Evolutionary conservation across 2,113 vertebrate species (phyloP), one percentile per base, ranked within the genome.

Genomic region (Apaloderma vittatum): DNA sequence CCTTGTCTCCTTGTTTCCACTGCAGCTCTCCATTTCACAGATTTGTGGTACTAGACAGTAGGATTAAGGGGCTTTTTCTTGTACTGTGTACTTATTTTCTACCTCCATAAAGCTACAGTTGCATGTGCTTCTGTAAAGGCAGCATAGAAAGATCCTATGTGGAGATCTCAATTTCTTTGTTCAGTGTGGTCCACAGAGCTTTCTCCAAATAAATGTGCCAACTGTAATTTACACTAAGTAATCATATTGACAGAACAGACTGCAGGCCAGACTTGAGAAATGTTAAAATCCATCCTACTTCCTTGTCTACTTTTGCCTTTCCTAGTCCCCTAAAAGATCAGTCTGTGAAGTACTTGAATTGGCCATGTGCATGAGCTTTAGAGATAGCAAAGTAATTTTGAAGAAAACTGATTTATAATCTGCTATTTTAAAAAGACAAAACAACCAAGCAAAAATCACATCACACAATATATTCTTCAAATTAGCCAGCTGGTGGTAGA

Each of bases 91-190:
- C 16, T 78, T 70, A 7, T 7, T 73, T 88, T 57, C 5, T 75
- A 4, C 6, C 9, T 82, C 20, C 8, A 3, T 48, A 57, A 66
- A 78, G n/a, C 29, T 34, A 15, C 8, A n/a, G 27, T 55, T 71
- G 11, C 10, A 30, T 1, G 1, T 9, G 2, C 4, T 40, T 63
- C 0, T 14, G 3, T 45, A 36, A 73, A 68, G 34, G 9, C 0
- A 11, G 22, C 22, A 15, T 11, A 11, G 21, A 23, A 54, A 68
- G 16, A 61, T 55, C 16, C 14, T 32, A 0, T 29, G 22, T 45
- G 16, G 43, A 63, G 6, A 18, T 57, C 2, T 37, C 30, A 29
- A 26, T 71, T 74, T 79, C 23, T 83, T 63, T 66, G 13, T 34
- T 79, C 0, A 2, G 13, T 40, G 19, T 40, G 10, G 20, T 76